Evolutionary conservation across 2,797 vertebrate genomes (phyloP).

Genomic region (Argyrosomus regius): DNA sequence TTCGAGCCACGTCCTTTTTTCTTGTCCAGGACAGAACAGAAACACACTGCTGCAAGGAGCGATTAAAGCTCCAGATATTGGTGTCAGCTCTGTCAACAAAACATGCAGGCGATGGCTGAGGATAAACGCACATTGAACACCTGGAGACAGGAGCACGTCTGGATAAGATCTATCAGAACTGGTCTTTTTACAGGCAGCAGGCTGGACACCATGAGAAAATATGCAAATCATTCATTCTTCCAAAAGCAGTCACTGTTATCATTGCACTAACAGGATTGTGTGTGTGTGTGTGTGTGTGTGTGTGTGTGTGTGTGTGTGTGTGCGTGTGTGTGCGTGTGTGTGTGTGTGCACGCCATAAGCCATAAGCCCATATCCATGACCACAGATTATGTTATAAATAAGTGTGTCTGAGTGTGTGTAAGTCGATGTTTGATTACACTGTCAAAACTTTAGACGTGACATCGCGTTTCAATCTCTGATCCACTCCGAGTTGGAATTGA

Average conservation of each 20-base stretch:
- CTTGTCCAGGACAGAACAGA: conserved; percentile 26
- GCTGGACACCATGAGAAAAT: conserved; percentile 36
- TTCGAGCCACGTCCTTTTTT: conserved; percentile 11
- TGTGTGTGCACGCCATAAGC: conserved; percentile 45
- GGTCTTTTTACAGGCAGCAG: conserved; percentile 22
- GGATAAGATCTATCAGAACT: conserved; percentile 45
- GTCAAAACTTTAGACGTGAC: conserved; percentile 67
- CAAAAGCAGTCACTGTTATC: conserved; percentile 23
- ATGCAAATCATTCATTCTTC: conserved; percentile 34
- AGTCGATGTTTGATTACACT: conserved; percentile 70
- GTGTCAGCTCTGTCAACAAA: conserved; percentile 50
- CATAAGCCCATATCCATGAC: conserved; percentile 60
- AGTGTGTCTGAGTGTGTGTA: conserved; percentile 44
- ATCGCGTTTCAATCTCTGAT: conserved; percentile 64
- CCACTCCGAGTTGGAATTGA: conserved; percentile 55
- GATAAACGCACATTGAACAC: conserved; percentile 60
- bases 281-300: conserved; percentile 17
- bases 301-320: conserved; percentile 35
- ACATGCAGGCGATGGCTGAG: conserved; percentile 24
- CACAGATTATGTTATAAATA: conserved; percentile 76
- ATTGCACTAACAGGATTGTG: conserved; percentile 44
- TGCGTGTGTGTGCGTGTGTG: too few relatives aligned
- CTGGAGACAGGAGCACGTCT: conserved; percentile 24
- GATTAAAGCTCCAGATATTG: conserved; percentile 48
- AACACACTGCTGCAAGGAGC: conserved; percentile 38